Percentiles rank a stretch among this genome's conserved stretches.
phyloP scores from a whole-genome alignment of 1,140 invertebrate genomes.

The Rhopalosiphum padi region DNA sequence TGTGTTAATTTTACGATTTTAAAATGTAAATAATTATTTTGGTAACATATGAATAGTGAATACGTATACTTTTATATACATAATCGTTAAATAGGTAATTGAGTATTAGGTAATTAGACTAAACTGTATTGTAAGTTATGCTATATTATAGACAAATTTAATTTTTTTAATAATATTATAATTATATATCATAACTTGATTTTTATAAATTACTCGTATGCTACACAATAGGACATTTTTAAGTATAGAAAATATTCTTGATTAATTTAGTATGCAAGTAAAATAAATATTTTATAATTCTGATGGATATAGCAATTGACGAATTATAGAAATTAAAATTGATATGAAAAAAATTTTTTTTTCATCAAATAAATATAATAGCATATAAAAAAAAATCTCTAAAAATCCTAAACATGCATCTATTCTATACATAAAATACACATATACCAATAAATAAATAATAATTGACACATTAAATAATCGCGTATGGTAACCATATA shows the following conservation, averaged over 20 bases:
- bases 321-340: background rate
- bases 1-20: background rate
- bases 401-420: background rate
- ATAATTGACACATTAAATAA: constrained; percentile 40
- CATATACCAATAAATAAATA: background rate
- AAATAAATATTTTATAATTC: background rate
- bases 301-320: background rate
- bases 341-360: background rate
- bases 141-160: too few relatives aligned
- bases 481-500: background rate
- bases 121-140: too few relatives aligned
- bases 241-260: too few relatives aligned
- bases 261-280: background rate
- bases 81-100: too few relatives aligned
- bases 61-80: too few relatives aligned
- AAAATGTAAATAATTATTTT: too few relatives aligned
- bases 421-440: background rate
- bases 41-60: too few relatives aligned
- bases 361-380: background rate
- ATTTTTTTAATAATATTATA: too few relatives aligned
- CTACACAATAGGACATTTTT: background rate
- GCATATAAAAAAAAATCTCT: background rate
- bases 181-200: too few relatives aligned
- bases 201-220: too few relatives aligned
- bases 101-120: too few relatives aligned